Conservation (phyloP, 2,797 vertebrate genomes). For the Leptoclinus maculatus region DNA sequence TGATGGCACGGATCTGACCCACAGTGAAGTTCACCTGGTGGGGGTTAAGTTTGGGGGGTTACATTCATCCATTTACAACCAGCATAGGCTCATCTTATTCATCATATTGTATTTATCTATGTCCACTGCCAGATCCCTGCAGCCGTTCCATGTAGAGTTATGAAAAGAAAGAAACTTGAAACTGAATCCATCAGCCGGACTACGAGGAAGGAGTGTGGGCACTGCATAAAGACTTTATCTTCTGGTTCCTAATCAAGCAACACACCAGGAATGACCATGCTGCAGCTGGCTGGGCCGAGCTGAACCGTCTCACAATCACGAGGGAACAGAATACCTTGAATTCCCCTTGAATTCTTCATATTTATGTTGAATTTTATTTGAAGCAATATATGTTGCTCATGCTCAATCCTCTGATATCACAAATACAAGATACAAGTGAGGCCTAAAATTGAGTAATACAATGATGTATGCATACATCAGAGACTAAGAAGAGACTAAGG, state of each 20-base stretch:
- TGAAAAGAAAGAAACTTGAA: constrained; percentile 83
- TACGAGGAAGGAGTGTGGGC: constrained; percentile 22
- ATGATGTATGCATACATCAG: neutral
- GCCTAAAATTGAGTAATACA: neutral
- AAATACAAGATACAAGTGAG: neutral
- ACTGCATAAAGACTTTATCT: constrained; percentile 43
- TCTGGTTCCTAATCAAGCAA: constrained; percentile 36
- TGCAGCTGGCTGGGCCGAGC: constrained; percentile 13
- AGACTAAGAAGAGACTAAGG: neutral
- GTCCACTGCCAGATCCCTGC: constrained; percentile 34
- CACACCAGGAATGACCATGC: constrained; percentile 35
- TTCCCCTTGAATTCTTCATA: neutral
- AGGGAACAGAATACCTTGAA: neutral
- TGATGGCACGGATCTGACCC: constrained; percentile 96
- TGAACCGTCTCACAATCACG: neutral
- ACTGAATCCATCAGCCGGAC: constrained; percentile 53
- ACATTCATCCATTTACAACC: constrained; percentile 30
- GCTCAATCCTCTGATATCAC: neutral
- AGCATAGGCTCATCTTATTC: constrained; percentile 39
- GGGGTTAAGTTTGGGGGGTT: neutral
- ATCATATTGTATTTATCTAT: constrained; percentile 42
- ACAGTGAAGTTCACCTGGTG: constrained; percentile 96
- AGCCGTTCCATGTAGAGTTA: constrained; percentile 56
- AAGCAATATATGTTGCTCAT: neutral
- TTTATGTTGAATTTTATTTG: neutral